Evolutionary conservation across 2,888 invertebrate species (phyloP), one percentile per base, ranked within the genome.

Genomic region (Eugnorisma glareosa): DNA sequence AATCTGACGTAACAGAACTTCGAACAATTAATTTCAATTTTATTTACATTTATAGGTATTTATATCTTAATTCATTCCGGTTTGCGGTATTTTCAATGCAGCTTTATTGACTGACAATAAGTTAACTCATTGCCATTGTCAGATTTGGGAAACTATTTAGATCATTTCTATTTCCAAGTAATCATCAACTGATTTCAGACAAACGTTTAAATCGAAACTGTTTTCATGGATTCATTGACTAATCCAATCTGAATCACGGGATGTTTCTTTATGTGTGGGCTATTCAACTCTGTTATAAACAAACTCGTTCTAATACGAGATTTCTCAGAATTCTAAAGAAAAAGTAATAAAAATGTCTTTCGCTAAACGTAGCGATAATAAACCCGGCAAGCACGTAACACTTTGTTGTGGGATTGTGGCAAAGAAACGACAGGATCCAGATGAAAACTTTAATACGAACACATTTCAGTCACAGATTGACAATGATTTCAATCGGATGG

Each of bases 281-380:
- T 73, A 75, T 82, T 75, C 67, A 74, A 79, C 86, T 72, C 37
- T 63, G 63, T 54, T 64, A 54, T 85, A 82, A 73, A 84, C 66
- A 82, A 77, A 63, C 66, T 40, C 37, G 51, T 69, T 80, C 61
- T 69, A 73, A 73, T 72, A 67, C 48, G 54, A 59, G 64, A 69
- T 66, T 84, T 76, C 79, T 35, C 15, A 64, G 77, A 84, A 78
- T 64, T 75, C 69, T 40, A 43, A 76, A 73, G 73, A 80, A 86
- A 81, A 71, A 72, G 80, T 71, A 70, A 77, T 81, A 78, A 81
- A 84, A 73, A 84, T 79, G 82, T 72, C 73, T 75, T 67, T 68
- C 15, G 54, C 54, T 77, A 61, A 73, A 73, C 63, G 59, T 59
- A 69, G 69, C 73, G 54, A 70, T 67, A 73, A 77, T 84, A 82